These are phyloP conservation scores for Altica lythri DNA, from an alignment of 2,888 invertebrate species.

Conservation along the genomic window DNA sequence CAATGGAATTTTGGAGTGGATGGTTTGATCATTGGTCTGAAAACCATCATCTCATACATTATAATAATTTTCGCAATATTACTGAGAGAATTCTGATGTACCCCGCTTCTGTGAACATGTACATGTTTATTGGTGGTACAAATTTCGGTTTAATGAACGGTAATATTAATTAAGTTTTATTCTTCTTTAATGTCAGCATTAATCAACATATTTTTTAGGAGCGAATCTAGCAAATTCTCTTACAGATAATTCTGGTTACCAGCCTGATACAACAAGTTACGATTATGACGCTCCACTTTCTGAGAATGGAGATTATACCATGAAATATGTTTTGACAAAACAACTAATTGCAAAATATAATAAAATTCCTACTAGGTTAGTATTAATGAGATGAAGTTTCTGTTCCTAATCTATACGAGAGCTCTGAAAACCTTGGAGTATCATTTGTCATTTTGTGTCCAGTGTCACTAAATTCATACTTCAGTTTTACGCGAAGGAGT, in stretches of 20 bases:
- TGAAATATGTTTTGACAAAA: constrained; percentile 74
- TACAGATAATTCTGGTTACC: constrained; percentile 48
- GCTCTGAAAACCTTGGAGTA: too few species aligned
- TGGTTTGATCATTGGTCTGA: constrained; percentile 67
- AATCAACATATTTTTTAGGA: constrained; percentile 65
- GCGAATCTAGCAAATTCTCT: constrained; percentile 36
- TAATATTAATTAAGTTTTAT: constrained; percentile 58
- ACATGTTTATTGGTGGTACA: constrained; percentile 93
- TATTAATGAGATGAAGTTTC: too few species aligned
- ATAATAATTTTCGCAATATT: constrained; percentile 36
- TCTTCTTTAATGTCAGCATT: constrained; percentile 55
- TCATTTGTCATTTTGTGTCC: too few species aligned
- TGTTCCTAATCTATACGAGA: too few species aligned
- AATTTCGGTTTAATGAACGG: constrained; percentile 77
- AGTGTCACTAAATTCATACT: too few species aligned
- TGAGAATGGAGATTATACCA: constrained; percentile 88
- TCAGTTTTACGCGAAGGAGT: too few species aligned
- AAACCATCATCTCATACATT: constrained; percentile 45
- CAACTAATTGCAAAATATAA: constrained; percentile 56
- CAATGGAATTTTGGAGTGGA: constrained; percentile 64
- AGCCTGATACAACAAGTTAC: constrained; percentile 58
- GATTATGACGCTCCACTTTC: constrained; percentile 83
- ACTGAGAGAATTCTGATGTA: constrained; percentile 43
- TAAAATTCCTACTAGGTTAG: constrained; percentile 44
- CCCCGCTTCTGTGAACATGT: constrained; percentile 75